These are phyloP conservation scores for Macquaria australasica DNA, from an alignment of 2,113 vertebrate genomes.

Conservation along the genomic window DNA sequence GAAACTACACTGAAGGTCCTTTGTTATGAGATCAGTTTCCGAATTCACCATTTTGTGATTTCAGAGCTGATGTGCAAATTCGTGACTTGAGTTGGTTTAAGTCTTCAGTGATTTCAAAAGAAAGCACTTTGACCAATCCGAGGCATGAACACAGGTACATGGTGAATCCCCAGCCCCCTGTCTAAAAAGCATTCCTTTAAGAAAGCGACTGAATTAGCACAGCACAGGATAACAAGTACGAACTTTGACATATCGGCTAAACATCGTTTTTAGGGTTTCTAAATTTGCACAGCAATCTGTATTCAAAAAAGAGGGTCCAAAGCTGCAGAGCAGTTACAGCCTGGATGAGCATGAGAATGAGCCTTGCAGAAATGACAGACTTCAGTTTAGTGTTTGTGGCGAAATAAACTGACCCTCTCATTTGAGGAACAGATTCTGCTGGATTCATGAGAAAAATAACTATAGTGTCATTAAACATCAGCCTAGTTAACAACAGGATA, in stretches of 20 bases:
- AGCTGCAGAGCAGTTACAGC: neutral
- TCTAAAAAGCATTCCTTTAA: conserved; percentile 1
- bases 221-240: conserved; percentile 44
- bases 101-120: conserved; percentile 8
- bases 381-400: conserved; percentile 12
- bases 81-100: conserved; percentile 6
- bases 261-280: conserved; percentile 20
- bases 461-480: conserved; percentile 47
- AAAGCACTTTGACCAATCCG: conserved; percentile 5
- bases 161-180: neutral
- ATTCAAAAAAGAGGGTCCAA: conserved; percentile 36
- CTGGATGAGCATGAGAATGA: neutral
- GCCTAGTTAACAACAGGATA: conserved; percentile 50
- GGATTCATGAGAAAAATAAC: conserved; percentile 69
- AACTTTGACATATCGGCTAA: conserved; percentile 17
- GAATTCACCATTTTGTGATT: conserved; percentile 4
- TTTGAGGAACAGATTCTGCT: conserved; percentile 52
- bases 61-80: conserved; percentile 43
- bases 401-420: conserved; percentile 19
- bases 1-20: conserved; percentile 35
- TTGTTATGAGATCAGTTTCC: conserved; percentile 3
- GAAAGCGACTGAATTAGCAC: conserved; percentile 36
- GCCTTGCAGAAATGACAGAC: neutral
- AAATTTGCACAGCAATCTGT: conserved; percentile 19
- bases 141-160: conserved; percentile 12